phyloP scores from a whole-genome alignment of 2,113 vertebrate species.

The Caranx ignobilis region DNA sequence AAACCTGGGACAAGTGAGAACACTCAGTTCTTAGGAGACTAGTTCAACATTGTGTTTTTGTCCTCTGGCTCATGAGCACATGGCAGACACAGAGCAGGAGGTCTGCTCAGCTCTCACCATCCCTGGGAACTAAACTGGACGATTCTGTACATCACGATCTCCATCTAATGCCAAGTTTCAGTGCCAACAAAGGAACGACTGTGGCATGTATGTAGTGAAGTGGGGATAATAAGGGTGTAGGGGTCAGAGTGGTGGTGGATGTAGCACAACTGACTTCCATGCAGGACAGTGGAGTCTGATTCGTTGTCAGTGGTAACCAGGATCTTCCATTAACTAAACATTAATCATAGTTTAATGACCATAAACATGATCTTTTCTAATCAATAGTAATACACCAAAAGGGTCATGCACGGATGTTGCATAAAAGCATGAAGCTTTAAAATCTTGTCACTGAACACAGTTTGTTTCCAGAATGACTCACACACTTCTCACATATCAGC shows the following conservation, averaged over 20 bases:
- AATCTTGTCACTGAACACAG: not conserved
- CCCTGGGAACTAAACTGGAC: not conserved
- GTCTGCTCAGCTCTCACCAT: not conserved
- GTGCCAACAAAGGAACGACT: not conserved
- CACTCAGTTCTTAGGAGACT: not conserved
- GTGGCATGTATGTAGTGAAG: not conserved
- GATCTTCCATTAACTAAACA: not conserved
- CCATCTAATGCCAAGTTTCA: not conserved
- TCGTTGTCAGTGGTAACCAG: not conserved
- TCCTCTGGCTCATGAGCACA: slow-evolving; percentile 3
- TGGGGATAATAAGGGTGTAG: not conserved
- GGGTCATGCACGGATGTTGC: not conserved
- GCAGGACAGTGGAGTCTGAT: not conserved
- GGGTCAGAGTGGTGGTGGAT: not conserved
- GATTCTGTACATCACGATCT: not conserved
- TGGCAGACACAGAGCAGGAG: not conserved
- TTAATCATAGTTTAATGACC: too few species aligned
- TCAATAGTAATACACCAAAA: too few species aligned
- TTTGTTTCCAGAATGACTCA: too few species aligned
- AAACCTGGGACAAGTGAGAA: not conserved
- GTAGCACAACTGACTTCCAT: not conserved
- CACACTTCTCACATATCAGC: not conserved
- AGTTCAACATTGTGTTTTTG: not conserved
- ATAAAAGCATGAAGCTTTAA: not conserved
- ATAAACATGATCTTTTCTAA: too few species aligned